Percentiles rank a stretch among this genome's conserved stretches.
Evolutionary conservation across 30 jellyfish, hydroid and myxozoan genomes (phyloP).

Genomic region (Chrysaora quinquecirrha): DNA sequence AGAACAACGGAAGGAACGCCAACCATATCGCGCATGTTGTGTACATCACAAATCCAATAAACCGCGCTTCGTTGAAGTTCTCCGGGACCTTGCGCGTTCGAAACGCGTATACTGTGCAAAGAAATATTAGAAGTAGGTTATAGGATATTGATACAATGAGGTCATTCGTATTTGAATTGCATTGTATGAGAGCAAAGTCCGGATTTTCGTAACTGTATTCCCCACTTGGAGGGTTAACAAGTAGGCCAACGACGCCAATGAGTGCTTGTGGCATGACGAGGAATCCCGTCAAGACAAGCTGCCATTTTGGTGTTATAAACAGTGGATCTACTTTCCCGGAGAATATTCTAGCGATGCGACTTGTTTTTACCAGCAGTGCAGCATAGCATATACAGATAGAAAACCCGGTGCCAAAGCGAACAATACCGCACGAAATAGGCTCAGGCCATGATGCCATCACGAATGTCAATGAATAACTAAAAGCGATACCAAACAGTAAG

Average conservation of each 20-base stretch:
- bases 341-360: conserved; percentile 91
- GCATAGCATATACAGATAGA: conserved; percentile 75
- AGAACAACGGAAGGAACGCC: conserved; percentile 86
- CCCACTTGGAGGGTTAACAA: conserved; percentile 49
- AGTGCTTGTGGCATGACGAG: conserved; percentile 80
- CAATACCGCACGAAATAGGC: conserved; percentile 63
- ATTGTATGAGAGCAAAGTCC: conserved; percentile 47
- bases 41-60: conserved; percentile 91
- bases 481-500: conserved; percentile 52
- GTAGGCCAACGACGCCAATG: conserved; percentile 74
- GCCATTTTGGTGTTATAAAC: conserved; percentile 92
- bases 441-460: conserved; percentile 74
- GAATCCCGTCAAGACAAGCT: conserved; percentile 67
- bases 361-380: conserved; percentile 82
- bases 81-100: conserved; percentile 95
- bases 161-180: conserved; percentile 75
- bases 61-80: conserved; percentile 94
- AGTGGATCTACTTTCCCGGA: conserved; percentile 83
- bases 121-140: conserved; percentile 63
- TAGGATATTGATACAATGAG: conserved; percentile 71
- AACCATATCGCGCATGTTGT: conserved; percentile 86
- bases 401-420: conserved; percentile 86
- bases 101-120: conserved; percentile 85
- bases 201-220: conserved; percentile 10
- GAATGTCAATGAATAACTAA: conserved; percentile 70